Percentiles rank a stretch among this genome's conserved stretches.
These are phyloP conservation scores for Pachycephus smyrnensis DNA, from an alignment of 2,888 invertebrate genomes.

Conservation along the genomic window DNA sequence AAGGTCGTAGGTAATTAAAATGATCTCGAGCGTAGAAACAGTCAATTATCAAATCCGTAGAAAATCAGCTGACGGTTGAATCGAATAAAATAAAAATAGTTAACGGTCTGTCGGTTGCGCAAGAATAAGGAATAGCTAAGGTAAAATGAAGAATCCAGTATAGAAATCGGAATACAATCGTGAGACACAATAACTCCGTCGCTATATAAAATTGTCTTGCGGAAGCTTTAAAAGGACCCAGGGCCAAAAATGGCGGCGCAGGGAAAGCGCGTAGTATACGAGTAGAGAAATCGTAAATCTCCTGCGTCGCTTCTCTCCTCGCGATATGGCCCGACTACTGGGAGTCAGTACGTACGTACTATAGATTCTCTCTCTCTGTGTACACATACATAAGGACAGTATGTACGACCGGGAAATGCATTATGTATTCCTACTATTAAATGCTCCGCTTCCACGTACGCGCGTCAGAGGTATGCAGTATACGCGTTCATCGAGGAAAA, in stretches of 20 bases:
- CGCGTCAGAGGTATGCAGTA: conserved; percentile 9
- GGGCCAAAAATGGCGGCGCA: conserved; percentile 39
- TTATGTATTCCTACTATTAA: conserved; percentile 14
- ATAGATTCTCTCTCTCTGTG: conserved; percentile 3
- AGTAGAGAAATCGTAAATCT: conserved; percentile 52
- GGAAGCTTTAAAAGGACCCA: conserved; percentile 34
- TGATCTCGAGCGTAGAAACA: neutral
- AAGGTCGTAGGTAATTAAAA: neutral
- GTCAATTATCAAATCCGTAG: neutral
- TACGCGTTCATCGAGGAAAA: conserved; percentile 2
- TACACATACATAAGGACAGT: conserved; percentile 26
- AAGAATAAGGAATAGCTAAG: neutral
- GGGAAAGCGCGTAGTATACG: conserved; percentile 43
- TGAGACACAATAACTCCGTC: conserved; percentile 11
- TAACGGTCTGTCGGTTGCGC: neutral
- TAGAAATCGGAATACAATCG: conserved; percentile 45
- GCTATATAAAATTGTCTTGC: neutral
- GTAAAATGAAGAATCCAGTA: neutral
- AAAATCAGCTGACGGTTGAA: neutral
- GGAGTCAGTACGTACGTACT: neutral
- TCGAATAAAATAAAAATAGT: neutral
- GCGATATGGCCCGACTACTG: neutral
- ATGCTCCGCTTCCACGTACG: conserved; percentile 1
- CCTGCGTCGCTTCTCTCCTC: conserved; percentile 13
- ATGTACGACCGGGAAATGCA: conserved; percentile 31